These are phyloP conservation scores for Drosophila fungiperda DNA, from an alignment of 2,888 invertebrate genomes.

Conservation along the genomic window DNA sequence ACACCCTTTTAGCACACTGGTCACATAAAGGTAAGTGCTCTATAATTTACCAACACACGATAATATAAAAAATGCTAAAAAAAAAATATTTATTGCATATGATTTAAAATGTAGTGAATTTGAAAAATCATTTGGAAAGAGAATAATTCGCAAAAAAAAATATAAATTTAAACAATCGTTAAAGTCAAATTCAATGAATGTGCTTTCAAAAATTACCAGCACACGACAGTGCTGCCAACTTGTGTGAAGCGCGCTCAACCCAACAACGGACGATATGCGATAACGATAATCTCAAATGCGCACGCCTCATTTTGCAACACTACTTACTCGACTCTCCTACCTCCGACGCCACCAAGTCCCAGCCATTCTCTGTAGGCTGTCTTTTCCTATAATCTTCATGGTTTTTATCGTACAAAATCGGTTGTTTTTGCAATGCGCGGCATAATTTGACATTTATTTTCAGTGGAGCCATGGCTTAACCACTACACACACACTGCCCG, in stretches of 20 bases:
- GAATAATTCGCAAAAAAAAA: not conserved
- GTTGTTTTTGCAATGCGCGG: constrained; percentile 62
- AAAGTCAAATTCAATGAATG: constrained; percentile 13
- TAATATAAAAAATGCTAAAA: too few species aligned
- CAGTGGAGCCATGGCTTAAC: constrained; percentile 34
- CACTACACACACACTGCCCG: constrained; percentile 13
- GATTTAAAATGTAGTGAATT: not conserved
- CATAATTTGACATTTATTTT: constrained; percentile 60
- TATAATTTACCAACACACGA: not conserved
- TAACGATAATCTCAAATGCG: constrained; percentile 55
- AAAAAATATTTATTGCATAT: not conserved
- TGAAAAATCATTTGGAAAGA: not conserved
- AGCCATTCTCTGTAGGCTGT: constrained; percentile 59
- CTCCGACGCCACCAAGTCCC: constrained; percentile 64
- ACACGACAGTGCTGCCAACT: constrained; percentile 40
- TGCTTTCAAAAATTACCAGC: constrained; percentile 5
- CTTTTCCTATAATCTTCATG: constrained; percentile 60
- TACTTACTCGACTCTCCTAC: constrained; percentile 68
- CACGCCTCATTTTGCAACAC: constrained; percentile 60
- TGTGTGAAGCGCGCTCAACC: not conserved
- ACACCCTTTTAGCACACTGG: not conserved
- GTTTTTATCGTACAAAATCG: constrained; percentile 70
- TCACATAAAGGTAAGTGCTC: too few species aligned
- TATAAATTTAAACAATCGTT: constrained; percentile 1
- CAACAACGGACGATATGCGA: constrained; percentile 31